Base-by-base conservation (phyloP, 1,140 invertebrate species). In the Cyphomyrmex costatus region DNA sequence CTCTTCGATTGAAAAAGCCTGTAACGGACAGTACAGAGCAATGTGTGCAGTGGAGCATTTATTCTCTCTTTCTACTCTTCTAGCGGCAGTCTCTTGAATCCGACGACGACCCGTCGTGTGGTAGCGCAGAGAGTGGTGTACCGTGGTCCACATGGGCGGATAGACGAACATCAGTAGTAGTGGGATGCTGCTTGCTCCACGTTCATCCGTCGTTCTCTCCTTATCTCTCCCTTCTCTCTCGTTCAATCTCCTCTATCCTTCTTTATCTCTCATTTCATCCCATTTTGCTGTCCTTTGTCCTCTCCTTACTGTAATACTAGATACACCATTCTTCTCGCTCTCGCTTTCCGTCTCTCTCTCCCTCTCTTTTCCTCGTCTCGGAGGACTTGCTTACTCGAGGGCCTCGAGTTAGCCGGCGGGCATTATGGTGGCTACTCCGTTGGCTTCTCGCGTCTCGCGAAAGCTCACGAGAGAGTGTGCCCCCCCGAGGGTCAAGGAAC, bases 401-500 rank as follows among this genome's bases (percentile, higher is more conserved):
- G 90, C 89, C 84, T 89, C 77, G 89, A 86, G 88, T 90, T 93
- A 87, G 93, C 93, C 93, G 90, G 88, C 92, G 92, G 93, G 92
- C 92, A 94, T 93, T 88, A 89, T 92, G 93, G 90, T 92, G 91
- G 93, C 93, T 93, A 92, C 93, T 92, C 92, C 88, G 92, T 80
- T 92, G 87, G 92, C 89, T 92, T 90, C 91, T 86, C 88, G 86
- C 89, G 77, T 84, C 85, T 90, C 89, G 91, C 92, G 85, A 91
- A 90, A 85, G 86, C 90, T 88, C 91, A 88, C 91, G 86, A 86
- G 82, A 83, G 86, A 88, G 89, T 85, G 85, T 90, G 82, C 70
- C 71, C 83, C 83, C 78, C 77, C 91, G 91, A 93, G 93, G 94
- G 94, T 95, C 94, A 95, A 95, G 94, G 94, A 95, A 95, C 94